phyloP scores from a whole-genome alignment of 1,140 invertebrate species.

The Cardiocondyla obscurior region DNA sequence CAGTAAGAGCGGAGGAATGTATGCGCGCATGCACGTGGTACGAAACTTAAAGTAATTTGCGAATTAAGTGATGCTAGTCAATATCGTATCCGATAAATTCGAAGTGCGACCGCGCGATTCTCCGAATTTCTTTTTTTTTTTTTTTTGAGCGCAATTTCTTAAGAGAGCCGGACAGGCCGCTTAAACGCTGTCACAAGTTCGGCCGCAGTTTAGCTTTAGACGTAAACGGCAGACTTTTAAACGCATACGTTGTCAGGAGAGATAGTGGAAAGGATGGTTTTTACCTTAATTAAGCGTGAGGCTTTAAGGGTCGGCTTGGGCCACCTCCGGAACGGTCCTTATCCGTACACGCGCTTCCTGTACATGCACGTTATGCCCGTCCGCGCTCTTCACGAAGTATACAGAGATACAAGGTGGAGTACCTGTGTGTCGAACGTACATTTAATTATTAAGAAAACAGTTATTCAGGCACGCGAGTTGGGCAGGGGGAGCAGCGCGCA shows the following conservation, averaged over 20 bases:
- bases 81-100: background rate
- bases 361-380: slow-evolving; percentile 41
- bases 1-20: background rate
- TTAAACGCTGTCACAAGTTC: no score
- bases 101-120: background rate
- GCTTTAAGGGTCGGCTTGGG: slow-evolving; percentile 53
- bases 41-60: background rate
- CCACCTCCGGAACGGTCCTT: slow-evolving; percentile 37
- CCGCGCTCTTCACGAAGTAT: slow-evolving; percentile 62
- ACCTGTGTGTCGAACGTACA: slow-evolving; percentile 66
- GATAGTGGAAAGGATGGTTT: background rate
- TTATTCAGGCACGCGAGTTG: slow-evolving; percentile 82
- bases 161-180: background rate
- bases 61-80: background rate
- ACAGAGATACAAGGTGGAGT: slow-evolving; percentile 69
- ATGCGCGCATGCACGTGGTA: no score
- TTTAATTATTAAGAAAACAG: slow-evolving; percentile 74
- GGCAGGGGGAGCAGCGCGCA: slow-evolving; percentile 80
- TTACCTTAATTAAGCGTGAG: slow-evolving; percentile 24
- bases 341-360: slow-evolving; percentile 38
- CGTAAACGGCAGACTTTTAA: background rate
- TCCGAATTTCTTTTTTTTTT: background rate
- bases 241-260: background rate
- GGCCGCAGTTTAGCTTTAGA: background rate
- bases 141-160: background rate